These are phyloP conservation scores for Phataginus tricuspis DNA, from an alignment of 2,797 vertebrate species.

Conservation along the genomic window DNA sequence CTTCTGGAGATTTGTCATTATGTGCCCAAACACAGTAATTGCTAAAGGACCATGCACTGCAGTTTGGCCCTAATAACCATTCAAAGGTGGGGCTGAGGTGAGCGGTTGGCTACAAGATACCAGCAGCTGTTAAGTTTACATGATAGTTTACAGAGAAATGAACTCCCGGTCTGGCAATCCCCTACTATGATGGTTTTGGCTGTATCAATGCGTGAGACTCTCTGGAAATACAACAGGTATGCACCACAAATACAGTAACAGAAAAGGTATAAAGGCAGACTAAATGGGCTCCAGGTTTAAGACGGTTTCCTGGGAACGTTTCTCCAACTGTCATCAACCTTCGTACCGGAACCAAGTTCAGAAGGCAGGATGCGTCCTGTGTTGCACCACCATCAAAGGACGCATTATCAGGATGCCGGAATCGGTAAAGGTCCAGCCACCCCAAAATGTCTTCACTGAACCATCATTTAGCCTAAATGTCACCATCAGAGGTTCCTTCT, in stretches of 20 bases:
- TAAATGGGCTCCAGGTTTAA: not conserved
- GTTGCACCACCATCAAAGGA: not conserved
- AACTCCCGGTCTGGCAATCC: not conserved
- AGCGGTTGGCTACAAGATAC: not conserved
- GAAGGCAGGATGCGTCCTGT: not conserved
- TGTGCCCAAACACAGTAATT: not conserved
- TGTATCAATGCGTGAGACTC: not conserved
- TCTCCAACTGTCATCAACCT: not conserved
- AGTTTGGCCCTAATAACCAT: not conserved
- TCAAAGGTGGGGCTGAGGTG: not conserved
- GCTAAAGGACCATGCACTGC: not conserved
- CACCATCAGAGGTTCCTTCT: not conserved
- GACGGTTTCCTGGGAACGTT: not conserved
- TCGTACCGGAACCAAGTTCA: not conserved
- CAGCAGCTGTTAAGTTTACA: not conserved
- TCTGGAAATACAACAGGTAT: not conserved
- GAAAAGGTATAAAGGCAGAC: not conserved
- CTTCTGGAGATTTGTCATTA: not conserved
- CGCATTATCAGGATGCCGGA: not conserved
- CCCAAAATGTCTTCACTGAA: not conserved
- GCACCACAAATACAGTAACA: not conserved
- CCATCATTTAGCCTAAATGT: slow-evolving; percentile 10
- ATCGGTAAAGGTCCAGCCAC: not conserved
- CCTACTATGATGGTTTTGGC: not conserved
- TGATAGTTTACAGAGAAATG: not conserved